These are phyloP conservation scores for Drosophila percnosoma DNA, from an alignment of 2,888 invertebrate genomes.

Conservation along the genomic window DNA sequence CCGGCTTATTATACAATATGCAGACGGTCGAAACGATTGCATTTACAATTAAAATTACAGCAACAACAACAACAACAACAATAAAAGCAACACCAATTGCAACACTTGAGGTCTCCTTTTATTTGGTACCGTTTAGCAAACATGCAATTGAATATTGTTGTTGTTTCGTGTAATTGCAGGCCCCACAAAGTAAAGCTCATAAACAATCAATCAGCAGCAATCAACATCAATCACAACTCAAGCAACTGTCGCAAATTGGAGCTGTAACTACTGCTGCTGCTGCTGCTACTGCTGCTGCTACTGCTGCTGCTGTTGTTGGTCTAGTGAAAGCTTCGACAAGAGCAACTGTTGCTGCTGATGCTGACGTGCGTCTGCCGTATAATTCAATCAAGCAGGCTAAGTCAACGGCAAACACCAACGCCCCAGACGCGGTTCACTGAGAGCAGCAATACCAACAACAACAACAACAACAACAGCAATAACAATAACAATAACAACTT, in stretches of 20 bases:
- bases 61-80: slow-evolving; percentile 6
- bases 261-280: slow-evolving; percentile 31
- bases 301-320: slow-evolving; percentile 22
- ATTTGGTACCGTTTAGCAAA: slow-evolving; percentile 7
- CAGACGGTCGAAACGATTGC: slow-evolving; percentile 24
- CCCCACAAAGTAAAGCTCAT: slow-evolving; percentile 42
- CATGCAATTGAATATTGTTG: slow-evolving; percentile 39
- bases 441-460: slow-evolving; percentile 1
- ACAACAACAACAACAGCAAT: background rate
- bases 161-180: slow-evolving; percentile 58
- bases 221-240: slow-evolving; percentile 62
- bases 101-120: slow-evolving; percentile 11
- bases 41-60: background rate
- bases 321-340: slow-evolving; percentile 52
- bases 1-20: slow-evolving; percentile 66
- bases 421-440: slow-evolving; percentile 39
- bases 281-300: slow-evolving; percentile 11
- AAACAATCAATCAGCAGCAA: slow-evolving; percentile 53
- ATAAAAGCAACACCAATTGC: slow-evolving; percentile 10
- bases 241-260: slow-evolving; percentile 67
- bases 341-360: slow-evolving; percentile 24
- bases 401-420: slow-evolving; percentile 44
- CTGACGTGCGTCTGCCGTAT: slow-evolving; percentile 48
- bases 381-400: slow-evolving; percentile 61
- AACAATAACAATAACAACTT: background rate